Evolutionary conservation across 2,888 invertebrate genomes (phyloP), one percentile per base, ranked within the genome.

Genomic region (Sicus ferrugineus): DNA sequence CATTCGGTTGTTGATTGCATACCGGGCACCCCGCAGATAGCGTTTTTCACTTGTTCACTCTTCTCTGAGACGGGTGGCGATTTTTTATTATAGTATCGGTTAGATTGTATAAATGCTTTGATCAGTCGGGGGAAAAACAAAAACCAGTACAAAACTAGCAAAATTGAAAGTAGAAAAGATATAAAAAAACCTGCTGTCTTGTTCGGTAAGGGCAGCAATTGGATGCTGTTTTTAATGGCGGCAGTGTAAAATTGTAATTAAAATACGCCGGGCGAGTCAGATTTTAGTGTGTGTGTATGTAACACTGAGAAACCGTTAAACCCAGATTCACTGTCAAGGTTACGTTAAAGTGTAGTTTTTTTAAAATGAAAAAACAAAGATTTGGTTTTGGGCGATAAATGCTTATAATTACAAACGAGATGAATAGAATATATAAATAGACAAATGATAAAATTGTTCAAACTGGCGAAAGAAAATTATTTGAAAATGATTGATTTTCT

Each of bases 321-420:
- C n/a, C n/a, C n/a, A n/a, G 21, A 21, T 34, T 62, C 62, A 48
- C 28, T 46, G 62, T 48, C 62, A 62, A 62, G 62, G 62, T 48
- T 42, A 42, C 19, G 38, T 21, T 21, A 28, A 56, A 30, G 42
- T 7, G 38, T 3, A 42, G 42, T 14, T 42, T 42, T 42, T 42
- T n/a, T 42, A 7, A 4, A 16, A 4, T 9, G 42, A 9, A 42
- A 16, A 16, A 42, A 42, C n/a, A n/a, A n/a, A n/a, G n/a, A n/a
- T n/a, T n/a, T n/a, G n/a, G n/a, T n/a, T n/a, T n/a, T n/a, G n/a
- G n/a, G n/a, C n/a, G n/a, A n/a, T n/a, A n/a, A n/a, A n/a, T n/a
- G n/a, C n/a, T n/a, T n/a, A n/a, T n/a, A n/a, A n/a, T n/a, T n/a
- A n/a, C n/a, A n/a, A n/a, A n/a, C n/a, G n/a, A n/a, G n/a, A n/a